Percentiles rank a stretch among this genome's conserved stretches.
Conservation (phyloP, 2,797 vertebrate species). For the Chaunax sp. region DNA sequence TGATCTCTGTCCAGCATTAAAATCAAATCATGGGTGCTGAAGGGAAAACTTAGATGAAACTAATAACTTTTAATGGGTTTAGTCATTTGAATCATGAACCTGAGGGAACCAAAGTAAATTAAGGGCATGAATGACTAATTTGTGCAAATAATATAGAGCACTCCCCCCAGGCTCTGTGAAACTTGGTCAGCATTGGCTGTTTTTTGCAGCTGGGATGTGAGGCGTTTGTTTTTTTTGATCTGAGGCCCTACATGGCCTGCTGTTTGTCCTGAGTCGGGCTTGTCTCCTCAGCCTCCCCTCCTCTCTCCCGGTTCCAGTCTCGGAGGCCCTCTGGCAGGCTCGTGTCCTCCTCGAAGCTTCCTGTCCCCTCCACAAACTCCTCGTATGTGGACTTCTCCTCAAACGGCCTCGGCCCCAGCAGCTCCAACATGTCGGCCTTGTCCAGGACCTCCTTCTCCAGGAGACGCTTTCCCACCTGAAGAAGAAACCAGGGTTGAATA, state of each 20-base stretch:
- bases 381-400: constrained; percentile 96
- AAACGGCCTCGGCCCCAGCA: constrained; percentile 92
- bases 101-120: too few species aligned
- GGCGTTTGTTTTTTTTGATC: too few species aligned
- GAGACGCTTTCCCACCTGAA: constrained; percentile 91
- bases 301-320: constrained; percentile 93
- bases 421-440: constrained; percentile 94
- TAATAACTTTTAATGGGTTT: not conserved
- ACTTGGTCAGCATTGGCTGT: not conserved
- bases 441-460: constrained; percentile 96
- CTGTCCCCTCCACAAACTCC: constrained; percentile 96
- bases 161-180: not conserved
- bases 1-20: not conserved
- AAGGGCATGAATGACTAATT: not conserved
- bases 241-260: constrained; percentile 37
- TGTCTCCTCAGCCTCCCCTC: constrained; percentile 42
- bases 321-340: constrained; percentile 93
- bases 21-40: not conserved
- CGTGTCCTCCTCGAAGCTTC: constrained; percentile 94
- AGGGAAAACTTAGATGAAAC: not conserved
- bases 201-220: too few species aligned
- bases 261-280: constrained; percentile 38
- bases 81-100: not conserved
- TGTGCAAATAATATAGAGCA: not conserved
- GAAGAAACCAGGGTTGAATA: too few species aligned